Evolutionary conservation across 1,140 invertebrate genomes (phyloP), one percentile per base, ranked within the genome.

Genomic region (Periplaneta americana): DNA sequence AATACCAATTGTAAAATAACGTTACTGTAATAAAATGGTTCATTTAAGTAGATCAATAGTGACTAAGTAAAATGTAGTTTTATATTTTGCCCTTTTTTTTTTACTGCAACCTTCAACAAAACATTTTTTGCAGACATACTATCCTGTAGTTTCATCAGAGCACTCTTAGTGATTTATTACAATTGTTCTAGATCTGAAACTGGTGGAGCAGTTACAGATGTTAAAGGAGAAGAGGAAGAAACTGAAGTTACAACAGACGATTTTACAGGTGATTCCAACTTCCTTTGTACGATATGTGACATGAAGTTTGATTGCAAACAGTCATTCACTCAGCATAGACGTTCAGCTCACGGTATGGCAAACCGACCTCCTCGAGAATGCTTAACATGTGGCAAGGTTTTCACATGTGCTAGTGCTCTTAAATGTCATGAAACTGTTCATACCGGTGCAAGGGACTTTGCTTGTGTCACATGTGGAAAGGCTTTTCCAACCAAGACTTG

Each of bases 361-460:
- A 78, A 78, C 22, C 22, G 37, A 36, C 34, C 15, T 8, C 22
- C 34, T 22, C 77, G 37, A 36, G 77, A 78, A 39, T 93, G 92
- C 85, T 90, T 88, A 78, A 87, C 66, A n/a, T 84, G 84, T 82
- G 75, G 81, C 6, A 83, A 83, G 57, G 31, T 66, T 8, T 84
- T 84, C 31, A 78, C 81, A 34, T 82, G 81, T 39, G 82, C 82
- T 32, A 83, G 82, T 79, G 82, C 83, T 34, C 74, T 84, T 32
- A 84, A 82, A 28, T 80, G 82, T 37, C 84, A 84, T 78, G 35
- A 81, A n/a, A 75, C 82, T 34, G 84, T 84, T 39, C 84, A 84
- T 79, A 83, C 84, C 10, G 83, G 83, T 22, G 66, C 48, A 10
- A 83, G 82, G 37, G 82, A 83, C 8, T 83, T 83, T 74, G 28